phyloP scores from a whole-genome alignment of 2,888 invertebrate species.

The Melikaiella ostensackeni region DNA sequence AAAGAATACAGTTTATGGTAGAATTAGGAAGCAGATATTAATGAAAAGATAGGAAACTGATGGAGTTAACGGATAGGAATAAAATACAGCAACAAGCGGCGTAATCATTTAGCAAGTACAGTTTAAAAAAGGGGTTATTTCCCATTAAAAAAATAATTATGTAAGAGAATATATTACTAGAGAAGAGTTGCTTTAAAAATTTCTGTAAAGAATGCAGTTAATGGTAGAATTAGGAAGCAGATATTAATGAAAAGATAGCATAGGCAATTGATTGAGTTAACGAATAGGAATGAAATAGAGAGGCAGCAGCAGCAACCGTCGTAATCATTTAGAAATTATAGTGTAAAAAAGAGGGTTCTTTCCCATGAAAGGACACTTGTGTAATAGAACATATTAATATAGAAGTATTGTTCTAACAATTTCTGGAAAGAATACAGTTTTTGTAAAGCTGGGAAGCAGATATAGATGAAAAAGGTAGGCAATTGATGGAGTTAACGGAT shows the following conservation, averaged over 20 bases:
- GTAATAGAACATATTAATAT: background rate
- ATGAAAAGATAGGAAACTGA: too few relatives aligned
- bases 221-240: background rate
- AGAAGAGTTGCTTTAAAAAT: background rate
- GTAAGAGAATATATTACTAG: background rate
- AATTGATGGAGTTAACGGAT: slow-evolving; percentile 3
- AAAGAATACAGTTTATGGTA: too few relatives aligned
- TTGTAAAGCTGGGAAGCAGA: background rate
- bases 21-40: too few relatives aligned
- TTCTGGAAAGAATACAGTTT: background rate
- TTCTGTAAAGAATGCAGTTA: background rate
- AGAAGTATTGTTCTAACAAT: background rate
- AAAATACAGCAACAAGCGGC: too few relatives aligned
- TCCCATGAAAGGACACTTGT: background rate
- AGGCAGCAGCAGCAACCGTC: slow-evolving; percentile 1
- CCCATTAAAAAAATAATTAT: background rate
- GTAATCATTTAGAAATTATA: too few relatives aligned
- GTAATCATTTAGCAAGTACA: too few relatives aligned
- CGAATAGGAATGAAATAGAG: slow-evolving; percentile 3
- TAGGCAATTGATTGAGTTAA: slow-evolving; percentile 8
- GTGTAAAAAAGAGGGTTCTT: too few relatives aligned
- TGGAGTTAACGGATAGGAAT: too few relatives aligned
- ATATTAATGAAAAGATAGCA: background rate
- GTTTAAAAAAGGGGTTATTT: too few relatives aligned
- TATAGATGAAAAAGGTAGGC: background rate